Percentiles rank a stretch among this genome's conserved stretches.
phyloP scores from a whole-genome alignment of 1,140 invertebrate species.

The Bacillus rossius region DNA sequence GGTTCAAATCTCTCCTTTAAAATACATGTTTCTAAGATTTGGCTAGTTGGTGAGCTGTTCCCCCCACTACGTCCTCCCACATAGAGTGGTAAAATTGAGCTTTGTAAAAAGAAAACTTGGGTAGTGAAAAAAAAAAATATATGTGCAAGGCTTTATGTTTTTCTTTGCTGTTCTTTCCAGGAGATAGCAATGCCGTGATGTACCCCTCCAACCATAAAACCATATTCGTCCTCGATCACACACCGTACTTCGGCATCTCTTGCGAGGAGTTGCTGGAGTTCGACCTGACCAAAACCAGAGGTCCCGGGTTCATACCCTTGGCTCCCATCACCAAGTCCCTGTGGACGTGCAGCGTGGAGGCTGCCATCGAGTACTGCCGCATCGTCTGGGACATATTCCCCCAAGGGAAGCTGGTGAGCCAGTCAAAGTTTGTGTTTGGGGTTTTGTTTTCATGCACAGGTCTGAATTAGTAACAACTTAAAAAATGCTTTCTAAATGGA shows the following conservation, averaged over 20 bases:
- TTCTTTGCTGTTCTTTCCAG: no score
- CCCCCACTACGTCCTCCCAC: no score
- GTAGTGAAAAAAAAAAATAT: no score
- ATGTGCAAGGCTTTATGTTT: no score
- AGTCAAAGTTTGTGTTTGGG: neutral
- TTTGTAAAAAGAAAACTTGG: no score
- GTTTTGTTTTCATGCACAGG: no score
- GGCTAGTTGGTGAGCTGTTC: no score
- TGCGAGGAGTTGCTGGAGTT: slow-evolving; percentile 84
- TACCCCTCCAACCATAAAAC: slow-evolving; percentile 84
- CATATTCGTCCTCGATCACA: slow-evolving; percentile 90
- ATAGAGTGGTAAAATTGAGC: no score
- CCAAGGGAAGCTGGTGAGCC: slow-evolving; percentile 69
- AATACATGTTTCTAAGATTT: no score
- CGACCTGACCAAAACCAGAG: slow-evolving; percentile 72
- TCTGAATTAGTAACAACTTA: no score
- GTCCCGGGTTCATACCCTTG: slow-evolving; percentile 61
- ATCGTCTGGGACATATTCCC: slow-evolving; percentile 97
- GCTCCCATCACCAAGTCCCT: slow-evolving; percentile 81
- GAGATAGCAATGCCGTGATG: slow-evolving; percentile 31
- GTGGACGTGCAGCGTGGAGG: slow-evolving; percentile 94
- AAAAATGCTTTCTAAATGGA: no score
- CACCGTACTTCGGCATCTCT: slow-evolving; percentile 80
- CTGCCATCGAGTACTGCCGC: slow-evolving; percentile 89
- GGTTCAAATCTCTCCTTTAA: no score